Conservation (phyloP, 2,797 vertebrate genomes). For the Setipinna tenuifilis region DNA sequence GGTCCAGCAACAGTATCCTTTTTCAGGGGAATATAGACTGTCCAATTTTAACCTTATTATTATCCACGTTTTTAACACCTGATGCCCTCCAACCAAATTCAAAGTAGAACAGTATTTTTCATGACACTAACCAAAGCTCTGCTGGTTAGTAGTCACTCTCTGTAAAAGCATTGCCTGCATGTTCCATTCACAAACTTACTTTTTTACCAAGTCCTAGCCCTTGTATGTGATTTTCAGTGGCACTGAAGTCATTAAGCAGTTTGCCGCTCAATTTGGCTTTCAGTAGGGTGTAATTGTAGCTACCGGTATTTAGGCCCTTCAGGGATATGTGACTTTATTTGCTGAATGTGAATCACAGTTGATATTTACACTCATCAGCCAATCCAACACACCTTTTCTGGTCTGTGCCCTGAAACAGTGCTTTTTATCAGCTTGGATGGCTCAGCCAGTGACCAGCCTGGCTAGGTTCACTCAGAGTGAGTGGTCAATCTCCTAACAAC, state of each 20-base stretch:
- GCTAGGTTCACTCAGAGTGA: too few species aligned
- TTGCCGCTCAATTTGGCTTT: not conserved
- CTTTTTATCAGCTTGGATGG: too few species aligned
- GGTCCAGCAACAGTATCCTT: constrained; percentile 98
- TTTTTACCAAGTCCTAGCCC: not conserved
- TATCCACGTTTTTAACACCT: not conserved
- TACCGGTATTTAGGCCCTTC: not conserved
- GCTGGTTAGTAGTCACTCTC: not conserved
- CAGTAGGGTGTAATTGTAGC: not conserved
- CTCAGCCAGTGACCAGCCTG: too few species aligned
- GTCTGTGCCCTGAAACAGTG: too few species aligned
- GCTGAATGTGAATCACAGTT: not conserved
- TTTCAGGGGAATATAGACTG: not conserved
- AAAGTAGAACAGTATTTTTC: not conserved
- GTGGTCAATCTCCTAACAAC: too few species aligned
- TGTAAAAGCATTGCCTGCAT: not conserved
- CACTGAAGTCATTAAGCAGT: not conserved
- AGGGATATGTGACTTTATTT: not conserved
- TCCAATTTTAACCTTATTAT: not conserved
- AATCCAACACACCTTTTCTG: too few species aligned
- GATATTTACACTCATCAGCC: not conserved
- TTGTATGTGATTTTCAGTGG: not conserved
- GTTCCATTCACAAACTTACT: not conserved
- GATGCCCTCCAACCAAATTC: not conserved
- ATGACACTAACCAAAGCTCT: not conserved